These are phyloP conservation scores for Hypocryptadius cinnamomeus DNA, from an alignment of 2,113 vertebrate genomes.

Conservation along the genomic window DNA sequence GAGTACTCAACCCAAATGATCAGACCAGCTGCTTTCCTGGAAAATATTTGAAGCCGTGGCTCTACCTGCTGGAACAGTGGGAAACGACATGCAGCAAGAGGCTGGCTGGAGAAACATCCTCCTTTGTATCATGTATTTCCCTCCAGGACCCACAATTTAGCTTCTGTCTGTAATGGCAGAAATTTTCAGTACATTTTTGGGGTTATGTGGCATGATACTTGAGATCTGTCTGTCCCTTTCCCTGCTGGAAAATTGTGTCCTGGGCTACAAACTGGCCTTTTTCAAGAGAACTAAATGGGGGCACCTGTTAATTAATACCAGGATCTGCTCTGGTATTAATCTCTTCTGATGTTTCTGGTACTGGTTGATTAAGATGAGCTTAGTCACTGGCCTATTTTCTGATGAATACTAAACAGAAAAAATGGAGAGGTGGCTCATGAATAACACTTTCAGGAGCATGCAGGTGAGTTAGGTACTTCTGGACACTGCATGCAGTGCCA, in stretches of 20 bases:
- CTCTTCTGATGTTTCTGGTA: not conserved
- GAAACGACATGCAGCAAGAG: not conserved
- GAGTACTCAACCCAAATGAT: not conserved
- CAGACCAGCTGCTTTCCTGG: not conserved
- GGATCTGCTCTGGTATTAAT: not conserved
- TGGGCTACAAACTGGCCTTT: not conserved
- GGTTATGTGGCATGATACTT: rapidly evolving
- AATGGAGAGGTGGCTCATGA: not conserved
- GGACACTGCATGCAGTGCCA: not conserved
- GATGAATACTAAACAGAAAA: not conserved
- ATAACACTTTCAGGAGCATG: not conserved
- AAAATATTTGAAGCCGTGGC: conserved; percentile 1
- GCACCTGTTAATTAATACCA: not conserved
- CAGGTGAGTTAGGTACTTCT: not conserved
- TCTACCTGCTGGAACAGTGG: conserved; percentile 15
- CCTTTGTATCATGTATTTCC: not conserved
- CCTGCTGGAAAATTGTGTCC: not conserved
- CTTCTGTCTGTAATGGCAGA: not conserved
- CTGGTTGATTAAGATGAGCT: not conserved
- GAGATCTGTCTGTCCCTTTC: not conserved
- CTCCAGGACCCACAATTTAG: not conserved
- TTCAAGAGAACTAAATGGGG: not conserved
- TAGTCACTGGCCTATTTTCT: not conserved
- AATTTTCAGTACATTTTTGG: not conserved
- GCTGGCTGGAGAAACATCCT: not conserved